phyloP scores from a whole-genome alignment of 2,113 vertebrate species.

The Rattus norvegicus region DNA sequence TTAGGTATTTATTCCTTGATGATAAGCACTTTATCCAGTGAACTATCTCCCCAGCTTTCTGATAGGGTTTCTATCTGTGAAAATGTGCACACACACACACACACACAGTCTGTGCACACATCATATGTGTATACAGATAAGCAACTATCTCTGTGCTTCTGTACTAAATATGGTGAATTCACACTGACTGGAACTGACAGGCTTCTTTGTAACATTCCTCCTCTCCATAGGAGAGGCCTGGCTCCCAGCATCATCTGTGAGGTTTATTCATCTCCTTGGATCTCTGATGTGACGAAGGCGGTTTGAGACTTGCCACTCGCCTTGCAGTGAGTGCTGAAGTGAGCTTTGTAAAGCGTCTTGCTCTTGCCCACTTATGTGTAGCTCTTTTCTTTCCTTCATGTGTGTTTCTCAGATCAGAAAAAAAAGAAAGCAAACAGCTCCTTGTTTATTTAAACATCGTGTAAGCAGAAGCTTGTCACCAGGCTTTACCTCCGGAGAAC shows the following conservation, averaged over 20 bases:
- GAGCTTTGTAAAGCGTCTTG: not conserved
- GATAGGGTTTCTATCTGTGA: not conserved
- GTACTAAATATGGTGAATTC: not conserved
- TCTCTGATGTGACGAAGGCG: not conserved
- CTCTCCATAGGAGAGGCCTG: not conserved
- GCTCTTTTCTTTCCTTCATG: constrained; percentile 43
- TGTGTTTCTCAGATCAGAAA: constrained; percentile 1
- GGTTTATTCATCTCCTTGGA: not conserved
- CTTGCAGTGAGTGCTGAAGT: not conserved
- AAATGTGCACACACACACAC: too few species aligned
- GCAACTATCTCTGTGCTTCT: not conserved
- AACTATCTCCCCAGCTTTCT: not conserved
- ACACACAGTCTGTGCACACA: too few species aligned
- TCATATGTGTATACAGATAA: not conserved
- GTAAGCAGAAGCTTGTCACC: not conserved
- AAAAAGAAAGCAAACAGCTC: constrained; percentile 31
- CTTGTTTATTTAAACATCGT: constrained; percentile 65
- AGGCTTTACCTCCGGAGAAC: constrained; percentile 31
- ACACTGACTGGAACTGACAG: not conserved
- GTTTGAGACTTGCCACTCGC: not conserved
- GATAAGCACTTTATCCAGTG: not conserved
- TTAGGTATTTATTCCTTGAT: not conserved
- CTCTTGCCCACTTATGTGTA: not conserved
- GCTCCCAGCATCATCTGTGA: not conserved
- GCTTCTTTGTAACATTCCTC: not conserved